Conservation (phyloP, 2,113 vertebrate genomes). For the Datnioides undecimradiatus region DNA sequence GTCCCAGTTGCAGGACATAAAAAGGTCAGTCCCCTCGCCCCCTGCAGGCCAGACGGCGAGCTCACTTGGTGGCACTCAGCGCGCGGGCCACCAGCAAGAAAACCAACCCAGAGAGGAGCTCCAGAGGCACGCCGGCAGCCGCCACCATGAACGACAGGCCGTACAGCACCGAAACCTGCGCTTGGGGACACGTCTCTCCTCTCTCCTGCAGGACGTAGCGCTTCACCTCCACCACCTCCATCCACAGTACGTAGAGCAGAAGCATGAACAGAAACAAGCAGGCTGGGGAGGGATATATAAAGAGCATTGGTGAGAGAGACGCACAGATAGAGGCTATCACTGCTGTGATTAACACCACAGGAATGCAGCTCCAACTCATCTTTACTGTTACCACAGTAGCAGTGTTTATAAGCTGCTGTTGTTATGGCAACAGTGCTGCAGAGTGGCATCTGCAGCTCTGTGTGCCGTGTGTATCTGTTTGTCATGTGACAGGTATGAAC, state of each 20-base stretch:
- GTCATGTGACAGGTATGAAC: constrained; percentile 62
- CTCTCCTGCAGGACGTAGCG: constrained; percentile 89
- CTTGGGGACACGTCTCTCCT: constrained; percentile 77
- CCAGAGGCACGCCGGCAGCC: constrained; percentile 84
- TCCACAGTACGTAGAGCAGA: constrained; percentile 90
- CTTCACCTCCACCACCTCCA: constrained; percentile 88
- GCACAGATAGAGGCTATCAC: constrained; percentile 1
- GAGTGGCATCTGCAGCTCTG: constrained; percentile 48
- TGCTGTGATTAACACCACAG: constrained; percentile 27
- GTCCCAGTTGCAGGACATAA: constrained; percentile 33
- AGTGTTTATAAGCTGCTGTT: constrained; percentile 67
- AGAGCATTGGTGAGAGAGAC: constrained; percentile 4
- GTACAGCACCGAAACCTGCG: constrained; percentile 81
- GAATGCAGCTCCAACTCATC: constrained; percentile 43
- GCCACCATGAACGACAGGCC: constrained; percentile 91
- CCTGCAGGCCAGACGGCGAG: background rate
- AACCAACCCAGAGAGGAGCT: constrained; percentile 85
- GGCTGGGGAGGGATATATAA: constrained; percentile 74
- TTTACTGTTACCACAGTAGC: constrained; percentile 35
- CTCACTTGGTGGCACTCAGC: constrained; percentile 74
- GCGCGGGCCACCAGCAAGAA: constrained; percentile 86
- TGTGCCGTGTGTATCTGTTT: constrained; percentile 22
- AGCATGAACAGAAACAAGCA: constrained; percentile 85
- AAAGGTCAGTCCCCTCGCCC: constrained; percentile 50
- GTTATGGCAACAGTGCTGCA: constrained; percentile 39